A percentile compares a stretch with the other conserved stretches of the same genome.
Conservation (phyloP, 2,113 vertebrate species). For the Onychostruthus taczanowskii region DNA sequence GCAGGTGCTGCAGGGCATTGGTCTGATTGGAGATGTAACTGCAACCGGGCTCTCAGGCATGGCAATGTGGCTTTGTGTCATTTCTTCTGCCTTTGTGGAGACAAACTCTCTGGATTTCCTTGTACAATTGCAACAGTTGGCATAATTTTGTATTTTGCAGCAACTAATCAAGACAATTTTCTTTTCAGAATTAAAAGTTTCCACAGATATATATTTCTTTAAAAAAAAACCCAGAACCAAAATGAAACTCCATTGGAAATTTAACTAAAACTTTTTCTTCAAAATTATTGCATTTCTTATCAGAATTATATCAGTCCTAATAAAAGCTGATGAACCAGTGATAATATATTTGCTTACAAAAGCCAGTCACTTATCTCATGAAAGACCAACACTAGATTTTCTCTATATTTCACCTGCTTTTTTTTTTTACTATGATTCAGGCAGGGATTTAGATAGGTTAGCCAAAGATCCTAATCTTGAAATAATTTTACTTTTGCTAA, state of each 20-base stretch:
- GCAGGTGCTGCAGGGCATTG: accelerated
- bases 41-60: accelerated
- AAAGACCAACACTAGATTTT: background rate
- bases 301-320: background rate
- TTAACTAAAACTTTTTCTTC: background rate
- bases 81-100: background rate
- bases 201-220: background rate
- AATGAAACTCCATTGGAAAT: background rate
- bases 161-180: background rate
- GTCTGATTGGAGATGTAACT: background rate
- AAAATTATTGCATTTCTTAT: background rate
- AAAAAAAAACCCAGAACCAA: accelerated
- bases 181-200: background rate
- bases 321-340: background rate
- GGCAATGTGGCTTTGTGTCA: background rate
- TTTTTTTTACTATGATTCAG: background rate
- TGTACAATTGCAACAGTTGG: background rate
- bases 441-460: background rate
- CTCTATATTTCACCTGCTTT: background rate
- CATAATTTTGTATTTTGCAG: background rate
- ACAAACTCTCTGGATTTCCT: background rate
- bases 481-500: background rate
- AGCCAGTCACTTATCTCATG: background rate
- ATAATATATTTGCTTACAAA: background rate
- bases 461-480: background rate